phyloP scores from a whole-genome alignment of 2,888 invertebrate species.

The Hydrotaea diabolus region DNA sequence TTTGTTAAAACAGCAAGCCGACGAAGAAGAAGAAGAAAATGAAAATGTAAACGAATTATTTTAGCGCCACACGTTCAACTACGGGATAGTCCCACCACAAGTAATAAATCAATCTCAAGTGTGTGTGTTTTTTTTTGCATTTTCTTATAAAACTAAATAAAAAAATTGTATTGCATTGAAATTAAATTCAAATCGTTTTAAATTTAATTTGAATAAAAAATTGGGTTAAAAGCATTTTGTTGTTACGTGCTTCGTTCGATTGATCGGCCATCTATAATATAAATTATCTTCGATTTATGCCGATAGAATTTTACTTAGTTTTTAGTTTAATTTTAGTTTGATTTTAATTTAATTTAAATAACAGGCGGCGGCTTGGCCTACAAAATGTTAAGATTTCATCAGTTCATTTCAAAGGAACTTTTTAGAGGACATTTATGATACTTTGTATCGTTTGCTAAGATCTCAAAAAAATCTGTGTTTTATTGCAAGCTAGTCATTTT shows the following conservation, averaged over 20 bases:
- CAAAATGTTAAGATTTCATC: conserved; percentile 6
- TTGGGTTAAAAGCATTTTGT: conserved; percentile 64
- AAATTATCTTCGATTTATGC: not conserved
- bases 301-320: not conserved
- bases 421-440: not conserved
- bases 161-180: not conserved
- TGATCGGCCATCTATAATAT: not conserved
- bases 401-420: conserved; percentile 5
- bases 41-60: conserved; percentile 16
- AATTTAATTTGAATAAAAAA: conserved; percentile 36
- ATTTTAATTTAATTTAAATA: conserved; percentile 22
- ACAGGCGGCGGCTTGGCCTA: not conserved
- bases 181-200: not conserved
- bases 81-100: not conserved
- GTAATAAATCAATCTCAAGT: conserved; percentile 53
- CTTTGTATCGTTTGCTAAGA: not conserved
- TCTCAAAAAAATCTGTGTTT: not conserved
- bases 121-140: not conserved
- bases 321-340: too few species aligned
- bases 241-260: conserved; percentile 39
- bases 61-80: conserved; percentile 42
- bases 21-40: not conserved
- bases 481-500: conserved; percentile 17
- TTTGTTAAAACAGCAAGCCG: conserved; percentile 4
- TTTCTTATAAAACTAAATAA: not conserved